Conservation (phyloP, 2,113 vertebrate species). For the Cheirogaleus medius region DNA sequence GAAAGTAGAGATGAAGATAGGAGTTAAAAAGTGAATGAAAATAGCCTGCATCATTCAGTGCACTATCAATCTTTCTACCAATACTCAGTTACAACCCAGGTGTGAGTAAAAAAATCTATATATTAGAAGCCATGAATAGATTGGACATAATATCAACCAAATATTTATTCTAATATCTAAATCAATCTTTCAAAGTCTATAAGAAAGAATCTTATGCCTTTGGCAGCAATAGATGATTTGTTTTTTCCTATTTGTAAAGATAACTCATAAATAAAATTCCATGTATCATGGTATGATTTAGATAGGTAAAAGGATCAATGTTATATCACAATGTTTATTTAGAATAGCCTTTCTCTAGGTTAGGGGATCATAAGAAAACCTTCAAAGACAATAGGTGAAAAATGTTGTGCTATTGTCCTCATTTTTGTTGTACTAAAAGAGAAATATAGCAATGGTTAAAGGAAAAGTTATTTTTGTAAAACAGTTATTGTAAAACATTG, state of each 20-base stretch:
- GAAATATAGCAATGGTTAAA: not conserved
- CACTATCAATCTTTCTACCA: not conserved
- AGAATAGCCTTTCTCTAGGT: not conserved
- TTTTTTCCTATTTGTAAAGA: not conserved
- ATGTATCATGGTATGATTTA: not conserved
- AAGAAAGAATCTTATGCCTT: not conserved
- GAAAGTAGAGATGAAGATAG: not conserved
- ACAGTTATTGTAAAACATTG: not conserved
- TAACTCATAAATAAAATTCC: not conserved
- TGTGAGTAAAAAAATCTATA: not conserved
- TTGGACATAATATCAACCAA: not conserved
- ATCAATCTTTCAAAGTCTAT: not conserved
- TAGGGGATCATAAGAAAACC: not conserved
- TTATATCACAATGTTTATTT: not conserved
- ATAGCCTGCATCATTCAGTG: not conserved
- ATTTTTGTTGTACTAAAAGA: not conserved
- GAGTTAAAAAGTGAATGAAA: not conserved
- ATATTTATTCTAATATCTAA: not conserved
- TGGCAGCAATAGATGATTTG: not conserved
- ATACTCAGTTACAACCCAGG: not conserved
- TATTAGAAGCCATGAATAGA: not conserved
- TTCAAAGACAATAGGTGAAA: not conserved
- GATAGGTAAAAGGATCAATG: not conserved
- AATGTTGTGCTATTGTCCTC: not conserved
- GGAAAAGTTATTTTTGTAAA: not conserved